Percentiles rank a stretch among this genome's conserved stretches.
Conservation (phyloP, 2,888 invertebrate genomes). For the Flabesymbios commensalis region DNA sequence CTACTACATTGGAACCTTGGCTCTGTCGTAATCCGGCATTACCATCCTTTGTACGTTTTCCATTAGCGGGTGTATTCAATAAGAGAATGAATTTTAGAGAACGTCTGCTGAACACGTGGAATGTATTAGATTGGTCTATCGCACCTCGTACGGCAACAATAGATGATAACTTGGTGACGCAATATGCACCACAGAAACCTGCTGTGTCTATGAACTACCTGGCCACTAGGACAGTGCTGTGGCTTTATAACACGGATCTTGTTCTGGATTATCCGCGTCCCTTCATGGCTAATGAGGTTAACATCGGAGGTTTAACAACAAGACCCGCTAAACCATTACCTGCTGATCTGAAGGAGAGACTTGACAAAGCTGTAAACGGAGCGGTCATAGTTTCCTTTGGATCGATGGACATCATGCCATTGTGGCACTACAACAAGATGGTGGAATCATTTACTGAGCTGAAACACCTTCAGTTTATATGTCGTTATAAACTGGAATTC, state of each 20-base stretch:
- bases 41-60: conserved; percentile 19
- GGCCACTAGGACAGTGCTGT: conserved; percentile 9
- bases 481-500: too few relatives aligned
- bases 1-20: conserved; percentile 23
- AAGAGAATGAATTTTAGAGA: conserved; percentile 24
- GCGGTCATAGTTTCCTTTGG: too few relatives aligned
- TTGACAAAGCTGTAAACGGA: too few relatives aligned
- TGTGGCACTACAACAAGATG: too few relatives aligned
- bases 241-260: conserved; percentile 21
- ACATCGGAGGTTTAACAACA: conserved; percentile 18
- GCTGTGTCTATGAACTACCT: conserved; percentile 6
- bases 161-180: conserved; percentile 6
- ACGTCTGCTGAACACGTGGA: conserved; percentile 19
- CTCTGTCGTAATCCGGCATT: conserved; percentile 18
- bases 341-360: too few relatives aligned
- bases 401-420: too few relatives aligned
- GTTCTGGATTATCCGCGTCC: conserved; percentile 28
- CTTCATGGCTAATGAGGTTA: conserved; percentile 18
- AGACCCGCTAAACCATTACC: conserved; percentile 16
- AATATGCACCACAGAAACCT: conserved; percentile 18
- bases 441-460: too few relatives aligned
- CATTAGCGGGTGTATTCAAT: neutral
- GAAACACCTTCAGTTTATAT: too few relatives aligned
- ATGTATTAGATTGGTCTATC: conserved; percentile 10
- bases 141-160: conserved; percentile 6